These are phyloP conservation scores for Hypocryptadius cinnamomeus DNA, from an alignment of 2,113 vertebrate genomes.

Conservation along the genomic window DNA sequence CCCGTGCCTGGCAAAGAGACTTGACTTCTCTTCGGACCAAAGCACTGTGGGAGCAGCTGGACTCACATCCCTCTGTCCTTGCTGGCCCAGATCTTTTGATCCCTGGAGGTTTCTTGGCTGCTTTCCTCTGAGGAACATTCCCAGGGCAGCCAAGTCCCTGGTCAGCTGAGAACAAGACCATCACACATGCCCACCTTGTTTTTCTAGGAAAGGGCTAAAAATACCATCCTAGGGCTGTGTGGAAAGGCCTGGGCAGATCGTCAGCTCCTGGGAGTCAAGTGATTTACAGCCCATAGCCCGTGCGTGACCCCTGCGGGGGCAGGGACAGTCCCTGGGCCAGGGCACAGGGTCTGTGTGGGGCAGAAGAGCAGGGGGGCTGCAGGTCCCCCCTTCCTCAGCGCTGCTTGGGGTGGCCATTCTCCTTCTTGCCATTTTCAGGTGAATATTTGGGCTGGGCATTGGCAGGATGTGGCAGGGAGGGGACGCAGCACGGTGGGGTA, in stretches of 20 bases:
- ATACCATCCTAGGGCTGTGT: not conserved
- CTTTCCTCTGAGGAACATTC: not conserved
- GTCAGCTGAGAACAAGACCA: not conserved
- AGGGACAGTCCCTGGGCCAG: not conserved
- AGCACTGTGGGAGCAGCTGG: not conserved
- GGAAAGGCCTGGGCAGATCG: not conserved
- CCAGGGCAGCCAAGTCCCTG: not conserved
- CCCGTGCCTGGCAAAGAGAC: not conserved
- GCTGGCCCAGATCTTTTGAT: not conserved
- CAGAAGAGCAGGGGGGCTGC: not conserved
- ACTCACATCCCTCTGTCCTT: not conserved
- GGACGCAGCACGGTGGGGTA: rapidly evolving
- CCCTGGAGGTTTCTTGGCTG: not conserved
- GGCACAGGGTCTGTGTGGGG: rapidly evolving
- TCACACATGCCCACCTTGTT: not conserved
- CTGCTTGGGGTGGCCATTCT: not conserved
- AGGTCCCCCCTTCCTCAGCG: rapidly evolving
- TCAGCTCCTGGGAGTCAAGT: not conserved
- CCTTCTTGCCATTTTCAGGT: not conserved
- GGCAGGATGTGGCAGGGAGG: not conserved
- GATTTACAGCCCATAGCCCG: not conserved
- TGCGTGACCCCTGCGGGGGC: not conserved
- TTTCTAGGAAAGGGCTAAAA: slow-evolving; percentile 8
- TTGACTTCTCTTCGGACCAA: rapidly evolving
- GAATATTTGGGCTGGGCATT: not conserved